Evolutionary conservation across 1,140 invertebrate genomes (phyloP), one percentile per base, ranked within the genome.

Genomic region (Drosophila subpulchrella): DNA sequence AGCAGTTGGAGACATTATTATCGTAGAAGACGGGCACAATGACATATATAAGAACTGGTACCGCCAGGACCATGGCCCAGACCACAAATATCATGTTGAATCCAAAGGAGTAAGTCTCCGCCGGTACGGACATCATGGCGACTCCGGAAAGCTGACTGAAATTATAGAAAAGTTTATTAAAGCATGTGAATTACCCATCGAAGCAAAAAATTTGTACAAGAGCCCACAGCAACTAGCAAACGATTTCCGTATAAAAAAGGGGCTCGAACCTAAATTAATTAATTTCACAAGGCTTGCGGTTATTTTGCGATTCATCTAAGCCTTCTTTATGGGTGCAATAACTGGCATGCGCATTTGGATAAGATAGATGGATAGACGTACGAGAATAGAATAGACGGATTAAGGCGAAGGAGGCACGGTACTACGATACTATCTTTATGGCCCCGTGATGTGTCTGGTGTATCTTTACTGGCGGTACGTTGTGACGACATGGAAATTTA

Each of bases 11-110:
- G 12, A 96, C 95, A 92, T 96, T 94, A 7, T 97, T 94, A 17
- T 94, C 94, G 78, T 96, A 97, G 91, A 97, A 98, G 0, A 97
- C 95, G 2, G 97, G 97, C 15, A 97, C 93, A 84, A 96, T 97
- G 8, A 96, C 93, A 27, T 93, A 93, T 13, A 95, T 94, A 70
- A 97, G 94, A 0, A 95, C 94, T 1, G 96, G 75, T 10, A 96
- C 94, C 11, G 96, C 95, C 6, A 96, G 92, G 15, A 94, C 89
- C 83, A 96, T 95, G 4, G 94, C 93, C 39, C 95, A 80, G 0
- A 95, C 86, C 4, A 95, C 89, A 72, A 95, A 93, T 92, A 94
- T 94, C 67, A 95, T 95, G 78, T 96, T 94, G 0, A 95, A 95
- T 0, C 96, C 96, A 81, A 95, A 96, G 7, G 94, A 92, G 78